Evolutionary conservation across 2,888 invertebrate species (phyloP), one percentile per base, ranked within the genome.

Genomic region (Gastrophysa polygoni): DNA sequence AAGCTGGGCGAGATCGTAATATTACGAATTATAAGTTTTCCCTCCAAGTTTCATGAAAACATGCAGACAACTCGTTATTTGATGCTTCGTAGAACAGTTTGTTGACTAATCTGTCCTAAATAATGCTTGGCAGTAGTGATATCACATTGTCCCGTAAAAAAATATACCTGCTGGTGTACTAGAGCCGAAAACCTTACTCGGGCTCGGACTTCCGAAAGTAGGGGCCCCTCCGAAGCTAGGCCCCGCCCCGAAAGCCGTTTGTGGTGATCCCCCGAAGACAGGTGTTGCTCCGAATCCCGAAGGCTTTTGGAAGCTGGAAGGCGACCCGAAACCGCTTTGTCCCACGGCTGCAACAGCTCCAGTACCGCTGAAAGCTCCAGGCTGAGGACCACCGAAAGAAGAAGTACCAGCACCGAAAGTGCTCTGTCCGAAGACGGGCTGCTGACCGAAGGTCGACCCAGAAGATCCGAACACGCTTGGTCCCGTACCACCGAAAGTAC

Each of bases 191-290:
- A 81, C 75, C 71, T 81, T 82, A 2, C 71, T 66, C 18, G 82
- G 75, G 61, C 76, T 77, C 18, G 85, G 61, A 7, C 66, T 57
- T 11, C 75, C 76, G 66, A 76, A 76, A 18, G 81, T 73, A 1
- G 84, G 79, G 7, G 82, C 67, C 11, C 78, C 77, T 1, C 84
- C 84, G 78, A 85, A 85, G 24, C 81, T 77, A 5, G 84, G 80
- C n/a, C 82, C 68, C 11, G 78, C 77, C 6, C 84, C 84, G 77
- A 85, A 85, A 1, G 79, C 73, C 76, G 14, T 77, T 61, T 38
- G 77, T 10, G 72, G 60, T 1, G 71, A 56, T 29, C 82, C 82
- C 21, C 83, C 83, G 72, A 83, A 83, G 17, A 75, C 71, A 7
- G 74, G 70, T 2, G 73, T 57, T 5, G 62, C 66, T 1, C 80